Evolutionary conservation across 2,888 invertebrate genomes (phyloP), one percentile per base, ranked within the genome.

Genomic region (Linnaemya vulpina): DNA sequence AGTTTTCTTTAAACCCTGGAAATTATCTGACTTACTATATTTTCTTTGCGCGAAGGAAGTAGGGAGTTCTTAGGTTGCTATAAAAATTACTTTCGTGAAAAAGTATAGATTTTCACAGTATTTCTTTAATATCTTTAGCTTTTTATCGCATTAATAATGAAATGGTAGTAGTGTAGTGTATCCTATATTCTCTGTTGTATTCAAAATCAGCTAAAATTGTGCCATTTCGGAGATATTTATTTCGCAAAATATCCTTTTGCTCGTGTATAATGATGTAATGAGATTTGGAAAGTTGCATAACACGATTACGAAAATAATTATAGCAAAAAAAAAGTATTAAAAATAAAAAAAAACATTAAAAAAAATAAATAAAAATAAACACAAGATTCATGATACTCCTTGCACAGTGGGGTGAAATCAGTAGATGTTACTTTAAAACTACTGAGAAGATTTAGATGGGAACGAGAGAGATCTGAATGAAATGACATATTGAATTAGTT

Each of bases 241-340:
- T 35, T 67, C 60, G 43, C 49, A 67, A 5, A 76, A 76, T 76
- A 76, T 71, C 60, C 51, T 75, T 84, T 40, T 51, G 43, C 63
- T 51, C 20, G 51, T n/a, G n/a, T 13, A 55, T 30, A 79, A 84
- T 76, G 38, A 67, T 67, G 71, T 84, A 68, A 84, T 76, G 76
- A 76, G 67, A 81, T 77, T 80, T 65, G 65, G 46, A 78, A 76
- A 73, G 43, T 77, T 62, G 55, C 79, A 71, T 67, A 84, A 80
- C 62, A 40, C 53, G 76, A 77, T 51, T 68, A 60, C 15, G 70
- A 65, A 76, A 68, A 67, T 43, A 43, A 46, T 8, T 62, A 62
- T 63, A 63, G 35, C 10, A 25, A 13, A 53, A 67, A 63, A 55
- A 25, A 51, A 49, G 30, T n/a, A n/a, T n/a, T n/a, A 60, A 17